Evolutionary conservation across 1,140 invertebrate genomes (phyloP).

Genomic region (Aricia agestis): DNA sequence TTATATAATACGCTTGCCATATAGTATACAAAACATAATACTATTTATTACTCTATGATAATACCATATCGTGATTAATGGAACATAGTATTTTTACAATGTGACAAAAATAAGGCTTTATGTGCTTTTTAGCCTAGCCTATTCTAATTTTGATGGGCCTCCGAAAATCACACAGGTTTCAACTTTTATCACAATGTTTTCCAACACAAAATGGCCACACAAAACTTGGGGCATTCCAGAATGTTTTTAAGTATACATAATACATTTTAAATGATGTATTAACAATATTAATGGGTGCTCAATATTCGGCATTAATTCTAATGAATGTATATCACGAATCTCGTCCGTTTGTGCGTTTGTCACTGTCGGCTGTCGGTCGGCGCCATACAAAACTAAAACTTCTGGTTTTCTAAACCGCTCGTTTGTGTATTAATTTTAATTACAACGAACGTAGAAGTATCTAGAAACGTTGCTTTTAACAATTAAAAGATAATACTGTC

Average conservation of each 20-base stretch:
- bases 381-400: constrained; percentile 16
- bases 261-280: constrained; percentile 4
- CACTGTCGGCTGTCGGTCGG: background rate
- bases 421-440: constrained; percentile 9
- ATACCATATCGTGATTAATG: too few species aligned
- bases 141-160: too few species aligned
- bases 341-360: constrained; percentile 1
- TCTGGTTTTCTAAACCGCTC: background rate
- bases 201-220: too few species aligned
- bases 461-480: background rate
- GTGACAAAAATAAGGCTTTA: too few species aligned
- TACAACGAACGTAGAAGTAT: background rate
- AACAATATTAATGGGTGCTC: constrained; percentile 3
- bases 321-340: constrained; percentile 8
- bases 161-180: too few species aligned
- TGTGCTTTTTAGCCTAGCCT: too few species aligned
- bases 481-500: background rate
- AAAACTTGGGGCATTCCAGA: background rate
- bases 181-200: too few species aligned
- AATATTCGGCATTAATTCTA: constrained; percentile 17
- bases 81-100: too few species aligned
- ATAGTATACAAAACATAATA: too few species aligned
- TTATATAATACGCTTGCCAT: too few species aligned
- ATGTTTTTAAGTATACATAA: constrained; percentile 7
- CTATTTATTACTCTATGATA: too few species aligned